Conservation (phyloP, 1,140 invertebrate genomes). For the Drosophila sp. region DNA sequence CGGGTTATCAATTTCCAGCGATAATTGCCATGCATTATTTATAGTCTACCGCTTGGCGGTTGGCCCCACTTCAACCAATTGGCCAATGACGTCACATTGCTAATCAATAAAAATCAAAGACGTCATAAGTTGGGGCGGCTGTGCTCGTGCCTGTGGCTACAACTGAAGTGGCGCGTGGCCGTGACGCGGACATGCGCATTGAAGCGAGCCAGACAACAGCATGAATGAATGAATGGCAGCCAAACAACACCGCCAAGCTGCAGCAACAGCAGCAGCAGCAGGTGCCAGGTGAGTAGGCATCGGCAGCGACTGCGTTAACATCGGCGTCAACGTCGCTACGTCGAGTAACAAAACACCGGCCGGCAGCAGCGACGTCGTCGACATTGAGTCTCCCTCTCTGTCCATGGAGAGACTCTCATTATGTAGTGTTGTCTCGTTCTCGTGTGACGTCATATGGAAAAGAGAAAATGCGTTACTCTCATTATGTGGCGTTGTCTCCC, state of each 20-base stretch:
- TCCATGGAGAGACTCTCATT: background rate
- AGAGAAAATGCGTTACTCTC: background rate
- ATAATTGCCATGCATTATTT: conserved; percentile 70
- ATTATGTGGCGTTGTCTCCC: conserved; percentile 8
- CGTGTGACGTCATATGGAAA: conserved; percentile 46
- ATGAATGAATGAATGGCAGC: conserved; percentile 63
- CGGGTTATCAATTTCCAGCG: conserved; percentile 58
- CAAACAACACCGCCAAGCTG: too few species aligned
- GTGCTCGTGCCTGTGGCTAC: background rate
- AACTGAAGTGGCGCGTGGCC: conserved; percentile 37
- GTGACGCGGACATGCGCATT: conserved; percentile 59
- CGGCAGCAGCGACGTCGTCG: conserved; percentile 38
- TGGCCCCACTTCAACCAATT: conserved; percentile 30
- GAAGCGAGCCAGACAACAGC: conserved; percentile 38
- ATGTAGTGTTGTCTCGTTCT: conserved; percentile 22
- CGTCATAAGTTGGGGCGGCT: conserved; percentile 56
- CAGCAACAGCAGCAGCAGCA: background rate
- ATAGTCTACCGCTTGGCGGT: conserved; percentile 45
- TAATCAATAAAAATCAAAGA: conserved; percentile 73
- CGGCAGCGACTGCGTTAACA: background rate
- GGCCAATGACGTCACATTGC: conserved; percentile 59
- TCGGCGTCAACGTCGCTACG: conserved; percentile 1
- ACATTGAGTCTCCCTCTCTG: conserved; percentile 21
- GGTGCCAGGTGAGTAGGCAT: conserved; percentile 28
- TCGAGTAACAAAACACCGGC: conserved; percentile 54